These are phyloP conservation scores for Teleogryllus occipitalis DNA, from an alignment of 1,140 invertebrate genomes.

Conservation along the genomic window DNA sequence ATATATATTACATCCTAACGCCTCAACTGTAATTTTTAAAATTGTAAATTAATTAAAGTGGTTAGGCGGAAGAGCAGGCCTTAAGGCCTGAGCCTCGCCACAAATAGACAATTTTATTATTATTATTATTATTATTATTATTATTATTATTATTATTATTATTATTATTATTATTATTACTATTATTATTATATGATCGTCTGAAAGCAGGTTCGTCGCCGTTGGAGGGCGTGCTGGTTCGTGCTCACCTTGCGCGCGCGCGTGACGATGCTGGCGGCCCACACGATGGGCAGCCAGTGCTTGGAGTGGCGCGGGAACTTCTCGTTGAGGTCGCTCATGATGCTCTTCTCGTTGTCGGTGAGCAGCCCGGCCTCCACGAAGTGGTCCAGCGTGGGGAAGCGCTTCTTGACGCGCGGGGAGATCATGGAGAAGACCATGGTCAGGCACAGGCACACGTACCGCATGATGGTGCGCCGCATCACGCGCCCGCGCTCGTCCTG, in stretches of 20 bases:
- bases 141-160: too few relatives aligned
- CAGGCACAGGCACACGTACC: constrained; percentile 72
- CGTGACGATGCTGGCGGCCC: constrained; percentile 83
- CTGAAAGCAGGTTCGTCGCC: too few relatives aligned
- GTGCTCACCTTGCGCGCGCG: constrained; percentile 32
- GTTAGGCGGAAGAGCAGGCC: too few relatives aligned
- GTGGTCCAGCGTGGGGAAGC: constrained; percentile 82
- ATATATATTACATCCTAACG: too few relatives aligned
- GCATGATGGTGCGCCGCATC: constrained; percentile 78
- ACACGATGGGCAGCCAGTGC: constrained; percentile 91
- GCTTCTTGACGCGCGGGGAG: constrained; percentile 81
- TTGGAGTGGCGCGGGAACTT: constrained; percentile 84
- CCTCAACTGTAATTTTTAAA: too few relatives aligned
- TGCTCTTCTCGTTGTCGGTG: constrained; percentile 73
- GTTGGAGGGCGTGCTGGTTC: too few relatives aligned
- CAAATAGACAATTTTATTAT: too few relatives aligned
- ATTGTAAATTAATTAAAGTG: too few relatives aligned
- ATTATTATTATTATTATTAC: too few relatives aligned
- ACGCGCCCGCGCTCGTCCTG: constrained; percentile 76
- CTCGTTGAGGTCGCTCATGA: constrained; percentile 66
- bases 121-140: too few relatives aligned
- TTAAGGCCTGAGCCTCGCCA: too few relatives aligned
- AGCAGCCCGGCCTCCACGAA: constrained; percentile 82
- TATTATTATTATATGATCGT: too few relatives aligned
- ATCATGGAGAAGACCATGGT: constrained; percentile 76